Base-by-base conservation (phyloP, 2,113 vertebrate species). In the Pteronura brasiliensis region DNA sequence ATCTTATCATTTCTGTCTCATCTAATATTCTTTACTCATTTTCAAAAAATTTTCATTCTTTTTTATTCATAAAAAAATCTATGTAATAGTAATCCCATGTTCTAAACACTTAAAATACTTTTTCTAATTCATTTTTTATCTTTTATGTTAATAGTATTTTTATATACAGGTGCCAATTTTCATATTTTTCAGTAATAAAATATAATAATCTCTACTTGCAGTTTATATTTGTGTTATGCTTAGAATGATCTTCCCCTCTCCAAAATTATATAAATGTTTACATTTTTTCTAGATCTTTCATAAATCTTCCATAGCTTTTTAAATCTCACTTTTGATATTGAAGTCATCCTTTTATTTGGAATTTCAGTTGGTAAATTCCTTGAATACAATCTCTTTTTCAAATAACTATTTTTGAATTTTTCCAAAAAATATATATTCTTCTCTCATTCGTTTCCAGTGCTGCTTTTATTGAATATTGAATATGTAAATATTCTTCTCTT, bases 171-270 rank as follows among this genome's bases (percentile, higher is more conserved):
- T 79, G 10, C n/a, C 67, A 5, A 29, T 42, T 90, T 93, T 92
- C 82, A 61, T 69, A 89, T 84, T 93, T 95, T 63, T 74, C 17
- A 94, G 15, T 85, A 84, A 87, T 80, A 90, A 83, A 86, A 83
- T 83, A 59, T 52, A 77, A 57, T 59, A 81, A 31, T 20, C 1
- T 88, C 29, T 31, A n/a, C 89, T 80, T 94, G 13, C 55, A 44
- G 5, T n/a, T 88, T 61, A 52, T 69, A 18, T 23, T 5, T 85
- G 34, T 79, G 1, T 31, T 94, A 47, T 76, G 2, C 29, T 93
- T 47, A 34, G 55, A 92, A 69, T 81, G 3, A 87, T 20, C 14
- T 49, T 71, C 10, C 23, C 20, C 10, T 65, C 39, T 94, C 21
- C 13, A 86, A 83, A 57, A 87, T 77, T 49, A 83, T 21, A 79